A percentile compares a stretch with the other conserved stretches of the same genome.
These are phyloP conservation scores for Aphelinus atriplicis DNA, from an alignment of 1,140 invertebrate species.

Conservation along the genomic window DNA sequence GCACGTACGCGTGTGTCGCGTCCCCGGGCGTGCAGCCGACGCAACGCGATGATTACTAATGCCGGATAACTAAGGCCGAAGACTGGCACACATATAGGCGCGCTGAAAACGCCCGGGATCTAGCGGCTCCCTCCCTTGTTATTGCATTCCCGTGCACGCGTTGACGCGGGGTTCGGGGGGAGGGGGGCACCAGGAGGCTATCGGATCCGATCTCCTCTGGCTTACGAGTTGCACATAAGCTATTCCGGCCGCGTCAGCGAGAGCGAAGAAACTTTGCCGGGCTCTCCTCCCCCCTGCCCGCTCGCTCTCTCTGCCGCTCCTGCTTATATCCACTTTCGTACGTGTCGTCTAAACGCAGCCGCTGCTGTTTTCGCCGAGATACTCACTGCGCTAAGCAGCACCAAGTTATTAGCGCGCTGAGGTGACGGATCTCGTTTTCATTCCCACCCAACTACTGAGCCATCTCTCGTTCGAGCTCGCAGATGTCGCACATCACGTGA, in stretches of 20 bases:
- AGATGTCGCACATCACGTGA: too few relatives aligned
- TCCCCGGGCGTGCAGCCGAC: not conserved
- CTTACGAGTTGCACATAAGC: slow-evolving; percentile 53
- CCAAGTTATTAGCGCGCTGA: slow-evolving; percentile 56
- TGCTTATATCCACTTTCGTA: slow-evolving; percentile 63
- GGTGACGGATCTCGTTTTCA: slow-evolving; percentile 47
- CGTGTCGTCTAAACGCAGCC: slow-evolving; percentile 56
- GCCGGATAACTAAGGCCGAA: slow-evolving; percentile 53
- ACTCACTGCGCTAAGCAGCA: slow-evolving; percentile 38
- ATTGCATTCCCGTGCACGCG: slow-evolving; percentile 52
- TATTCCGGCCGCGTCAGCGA: slow-evolving; percentile 60
- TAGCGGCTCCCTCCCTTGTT: slow-evolving; percentile 49
- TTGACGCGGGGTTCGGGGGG: not conserved
- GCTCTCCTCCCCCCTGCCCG: too few relatives aligned
- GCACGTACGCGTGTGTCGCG: not conserved
- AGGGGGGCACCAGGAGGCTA: not conserved
- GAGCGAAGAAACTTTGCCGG: slow-evolving; percentile 43
- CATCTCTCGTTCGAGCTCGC: too few relatives aligned
- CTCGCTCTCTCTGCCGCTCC: slow-evolving; percentile 27
- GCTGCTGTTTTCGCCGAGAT: not conserved
- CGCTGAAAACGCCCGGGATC: not conserved
- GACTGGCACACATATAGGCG: slow-evolving; percentile 11
- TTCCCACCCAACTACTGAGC: not conserved
- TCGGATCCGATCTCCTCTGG: slow-evolving; percentile 11
- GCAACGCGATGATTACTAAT: slow-evolving; percentile 55